These are phyloP conservation scores for Lates calcarifer DNA, from an alignment of 2,113 vertebrate genomes.

Conservation along the genomic window DNA sequence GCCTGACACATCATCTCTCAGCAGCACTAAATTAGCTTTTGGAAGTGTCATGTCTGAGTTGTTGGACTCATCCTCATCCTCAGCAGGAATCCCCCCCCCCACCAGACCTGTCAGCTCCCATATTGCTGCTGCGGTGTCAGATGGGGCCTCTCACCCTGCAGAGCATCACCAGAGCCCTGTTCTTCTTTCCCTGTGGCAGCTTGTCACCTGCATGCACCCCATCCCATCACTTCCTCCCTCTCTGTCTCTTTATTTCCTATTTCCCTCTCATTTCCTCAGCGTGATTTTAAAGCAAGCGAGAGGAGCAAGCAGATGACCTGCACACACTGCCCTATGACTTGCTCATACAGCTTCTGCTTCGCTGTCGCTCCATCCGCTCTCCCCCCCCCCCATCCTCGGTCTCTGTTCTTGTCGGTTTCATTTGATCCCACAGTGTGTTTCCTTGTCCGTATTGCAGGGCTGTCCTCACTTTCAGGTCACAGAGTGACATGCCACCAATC, in stretches of 20 bases:
- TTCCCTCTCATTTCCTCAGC: slow-evolving; percentile 50
- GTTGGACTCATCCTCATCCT: slow-evolving; percentile 73
- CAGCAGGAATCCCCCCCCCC: slow-evolving; percentile 47
- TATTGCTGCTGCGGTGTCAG: slow-evolving; percentile 74
- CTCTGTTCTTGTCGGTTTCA: slow-evolving; percentile 40
- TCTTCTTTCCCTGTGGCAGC: slow-evolving; percentile 57
- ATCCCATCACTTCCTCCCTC: slow-evolving; percentile 47
- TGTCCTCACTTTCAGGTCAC: slow-evolving; percentile 51
- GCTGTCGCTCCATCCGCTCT: slow-evolving; percentile 13
- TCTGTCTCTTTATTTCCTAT: slow-evolving; percentile 52
- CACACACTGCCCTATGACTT: slow-evolving; percentile 36
- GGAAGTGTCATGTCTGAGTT: slow-evolving; percentile 77
- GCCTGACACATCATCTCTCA: slow-evolving; percentile 68
- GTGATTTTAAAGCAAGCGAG: slow-evolving; percentile 37
- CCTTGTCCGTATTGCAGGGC: slow-evolving; percentile 6
- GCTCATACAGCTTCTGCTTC: slow-evolving; percentile 27
- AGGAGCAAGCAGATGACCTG: slow-evolving; percentile 62
- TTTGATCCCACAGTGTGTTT: slow-evolving; percentile 46
- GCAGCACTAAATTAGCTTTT: slow-evolving; percentile 81
- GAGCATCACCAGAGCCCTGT: slow-evolving; percentile 42
- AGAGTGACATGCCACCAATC: slow-evolving; percentile 23
- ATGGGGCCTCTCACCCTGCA: slow-evolving; percentile 62
- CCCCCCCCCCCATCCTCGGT: neutral
- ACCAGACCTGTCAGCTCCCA: slow-evolving; percentile 77
- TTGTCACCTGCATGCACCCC: slow-evolving; percentile 66